A percentile compares a stretch with the other conserved stretches of the same genome.
Conservation (phyloP, 2,797 vertebrate species). For the Anisognathus igniventris region DNA sequence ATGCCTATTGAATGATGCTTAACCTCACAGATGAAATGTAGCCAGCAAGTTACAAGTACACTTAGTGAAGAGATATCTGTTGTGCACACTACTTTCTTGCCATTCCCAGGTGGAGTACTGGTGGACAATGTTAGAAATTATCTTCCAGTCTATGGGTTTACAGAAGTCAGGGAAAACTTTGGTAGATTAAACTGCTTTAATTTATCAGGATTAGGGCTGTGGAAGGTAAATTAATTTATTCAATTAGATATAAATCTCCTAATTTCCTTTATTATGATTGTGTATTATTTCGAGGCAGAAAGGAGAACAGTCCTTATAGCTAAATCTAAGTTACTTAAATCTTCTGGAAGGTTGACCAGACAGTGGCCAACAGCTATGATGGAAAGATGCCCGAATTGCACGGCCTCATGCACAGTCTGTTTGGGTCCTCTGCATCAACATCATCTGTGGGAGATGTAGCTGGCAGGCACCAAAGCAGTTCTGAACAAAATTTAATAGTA, state of each 20-base stretch:
- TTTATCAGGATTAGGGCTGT: not conserved
- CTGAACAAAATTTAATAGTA: not conserved
- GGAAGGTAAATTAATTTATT: not conserved
- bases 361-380: fast-evolving
- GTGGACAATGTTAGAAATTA: not conserved
- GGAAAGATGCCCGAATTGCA: not conserved
- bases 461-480: not conserved
- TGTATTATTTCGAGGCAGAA: not conserved
- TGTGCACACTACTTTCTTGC: not conserved
- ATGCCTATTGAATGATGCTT: not conserved
- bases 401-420: fast-evolving
- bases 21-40: not conserved
- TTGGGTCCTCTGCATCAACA: not conserved
- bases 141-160: not conserved
- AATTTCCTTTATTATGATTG: not conserved
- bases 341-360: not conserved
- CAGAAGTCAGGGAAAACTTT: not conserved
- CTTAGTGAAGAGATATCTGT: not conserved
- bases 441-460: not conserved
- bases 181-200: not conserved
- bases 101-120: not conserved
- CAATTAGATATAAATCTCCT: not conserved
- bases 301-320: not conserved
- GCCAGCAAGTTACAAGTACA: not conserved
- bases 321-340: not conserved